A percentile compares a stretch with the other conserved stretches of the same genome.
Conservation (phyloP, 2,888 invertebrate species). For the Hemithea aestivaria region DNA sequence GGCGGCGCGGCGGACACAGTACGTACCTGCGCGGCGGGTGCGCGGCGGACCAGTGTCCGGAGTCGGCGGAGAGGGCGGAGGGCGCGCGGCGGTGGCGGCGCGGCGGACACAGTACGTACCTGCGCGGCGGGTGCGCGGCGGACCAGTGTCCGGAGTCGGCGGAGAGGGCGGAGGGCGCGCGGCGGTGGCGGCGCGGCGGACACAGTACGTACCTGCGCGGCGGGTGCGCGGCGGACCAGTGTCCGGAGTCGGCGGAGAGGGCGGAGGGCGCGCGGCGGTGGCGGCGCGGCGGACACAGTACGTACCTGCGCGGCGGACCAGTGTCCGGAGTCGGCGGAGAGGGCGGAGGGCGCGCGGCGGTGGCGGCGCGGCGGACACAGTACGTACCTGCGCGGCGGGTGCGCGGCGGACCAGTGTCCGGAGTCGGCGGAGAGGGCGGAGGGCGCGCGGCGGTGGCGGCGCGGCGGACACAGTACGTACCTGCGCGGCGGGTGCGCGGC, state of each 20-base stretch:
- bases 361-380: too few relatives aligned
- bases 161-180: background rate
- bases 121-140: background rate
- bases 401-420: background rate
- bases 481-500: too few relatives aligned
- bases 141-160: background rate
- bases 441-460: background rate
- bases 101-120: too few relatives aligned
- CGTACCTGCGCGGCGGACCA: background rate
- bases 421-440: background rate
- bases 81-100: slow-evolving; percentile 40
- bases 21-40: too few relatives aligned
- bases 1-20: too few relatives aligned
- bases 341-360: background rate
- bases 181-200: background rate
- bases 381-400: background rate
- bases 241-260: background rate
- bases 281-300: background rate
- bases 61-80: slow-evolving; percentile 10
- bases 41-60: too few relatives aligned
- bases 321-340: background rate
- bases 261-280: background rate
- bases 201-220: background rate
- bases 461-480: too few relatives aligned
- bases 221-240: background rate